phyloP scores from a whole-genome alignment of 2,113 vertebrate species.

The Cichladusa arquata region DNA sequence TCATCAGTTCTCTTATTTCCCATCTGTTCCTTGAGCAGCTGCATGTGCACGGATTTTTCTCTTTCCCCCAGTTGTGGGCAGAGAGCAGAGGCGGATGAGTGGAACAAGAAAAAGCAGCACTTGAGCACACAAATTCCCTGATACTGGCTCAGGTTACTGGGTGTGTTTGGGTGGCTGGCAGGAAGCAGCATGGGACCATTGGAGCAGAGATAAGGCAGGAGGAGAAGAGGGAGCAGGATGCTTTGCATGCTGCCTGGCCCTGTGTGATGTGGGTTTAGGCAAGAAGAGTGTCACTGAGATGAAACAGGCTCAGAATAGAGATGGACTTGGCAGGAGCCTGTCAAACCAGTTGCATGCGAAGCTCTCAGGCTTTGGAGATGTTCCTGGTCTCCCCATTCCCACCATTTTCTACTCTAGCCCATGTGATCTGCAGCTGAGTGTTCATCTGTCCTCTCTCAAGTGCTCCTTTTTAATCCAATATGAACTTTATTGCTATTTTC shows the following conservation, averaged over 20 bases:
- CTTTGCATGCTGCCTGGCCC: neutral
- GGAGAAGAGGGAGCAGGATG: neutral
- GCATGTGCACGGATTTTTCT: neutral
- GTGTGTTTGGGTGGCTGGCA: neutral
- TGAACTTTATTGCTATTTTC: neutral
- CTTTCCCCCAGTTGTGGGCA: neutral
- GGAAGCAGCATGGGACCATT: neutral
- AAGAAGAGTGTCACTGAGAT: neutral
- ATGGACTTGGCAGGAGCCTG: neutral
- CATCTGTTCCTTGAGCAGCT: neutral
- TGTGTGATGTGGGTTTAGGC: conserved; percentile 1
- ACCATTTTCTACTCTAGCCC: neutral
- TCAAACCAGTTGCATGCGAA: neutral
- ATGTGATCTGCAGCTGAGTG: neutral
- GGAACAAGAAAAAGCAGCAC: neutral
- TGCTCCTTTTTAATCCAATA: neutral
- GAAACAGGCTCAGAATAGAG: neutral
- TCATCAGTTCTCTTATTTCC: neutral
- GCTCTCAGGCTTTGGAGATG: neutral
- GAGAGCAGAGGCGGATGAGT: neutral
- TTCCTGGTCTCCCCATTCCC: neutral
- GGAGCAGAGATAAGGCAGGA: neutral
- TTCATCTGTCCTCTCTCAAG: neutral
- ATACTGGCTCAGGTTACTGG: fast-evolving
- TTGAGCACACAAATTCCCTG: fast-evolving